These are phyloP conservation scores for Pollachius pollachius DNA, from an alignment of 2,113 vertebrate species.

Conservation along the genomic window DNA sequence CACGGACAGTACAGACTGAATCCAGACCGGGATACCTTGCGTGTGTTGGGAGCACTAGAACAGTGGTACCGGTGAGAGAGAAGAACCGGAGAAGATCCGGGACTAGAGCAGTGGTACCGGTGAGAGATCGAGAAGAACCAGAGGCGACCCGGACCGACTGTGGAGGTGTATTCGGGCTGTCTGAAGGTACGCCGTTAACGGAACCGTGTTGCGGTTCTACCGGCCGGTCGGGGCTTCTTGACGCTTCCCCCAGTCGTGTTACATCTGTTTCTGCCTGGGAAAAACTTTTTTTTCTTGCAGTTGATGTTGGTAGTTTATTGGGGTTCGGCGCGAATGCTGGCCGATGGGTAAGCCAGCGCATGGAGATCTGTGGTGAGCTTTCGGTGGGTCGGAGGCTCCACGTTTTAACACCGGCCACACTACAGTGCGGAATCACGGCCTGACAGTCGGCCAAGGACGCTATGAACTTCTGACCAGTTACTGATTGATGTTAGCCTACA, in stretches of 20 bases:
- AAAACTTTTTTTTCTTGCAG: not conserved
- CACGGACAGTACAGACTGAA: not conserved
- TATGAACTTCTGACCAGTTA: too few species aligned
- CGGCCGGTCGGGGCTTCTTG: too few species aligned
- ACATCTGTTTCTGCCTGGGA: not conserved
- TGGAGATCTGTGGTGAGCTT: too few species aligned
- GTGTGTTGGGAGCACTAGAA: not conserved
- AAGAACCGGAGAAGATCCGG: not conserved
- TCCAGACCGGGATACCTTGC: not conserved
- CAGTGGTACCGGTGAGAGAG: not conserved
- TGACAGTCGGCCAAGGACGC: too few species aligned
- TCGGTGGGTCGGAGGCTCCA: too few species aligned
- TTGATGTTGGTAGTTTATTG: not conserved
- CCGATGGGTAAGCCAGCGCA: too few species aligned
- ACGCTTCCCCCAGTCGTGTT: not conserved
- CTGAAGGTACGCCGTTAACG: not conserved
- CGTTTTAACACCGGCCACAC: too few species aligned
- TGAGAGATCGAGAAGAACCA: too few species aligned
- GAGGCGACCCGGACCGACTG: not conserved
- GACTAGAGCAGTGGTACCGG: too few species aligned
- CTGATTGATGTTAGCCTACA: too few species aligned
- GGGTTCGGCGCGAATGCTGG: not conserved
- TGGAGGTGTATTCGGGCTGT: not conserved
- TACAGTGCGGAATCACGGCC: too few species aligned
- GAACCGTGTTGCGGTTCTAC: too few species aligned